Evolutionary conservation across 1,140 invertebrate species (phyloP), one percentile per base, ranked within the genome.

Genomic region (Cryptotermes secundus): DNA sequence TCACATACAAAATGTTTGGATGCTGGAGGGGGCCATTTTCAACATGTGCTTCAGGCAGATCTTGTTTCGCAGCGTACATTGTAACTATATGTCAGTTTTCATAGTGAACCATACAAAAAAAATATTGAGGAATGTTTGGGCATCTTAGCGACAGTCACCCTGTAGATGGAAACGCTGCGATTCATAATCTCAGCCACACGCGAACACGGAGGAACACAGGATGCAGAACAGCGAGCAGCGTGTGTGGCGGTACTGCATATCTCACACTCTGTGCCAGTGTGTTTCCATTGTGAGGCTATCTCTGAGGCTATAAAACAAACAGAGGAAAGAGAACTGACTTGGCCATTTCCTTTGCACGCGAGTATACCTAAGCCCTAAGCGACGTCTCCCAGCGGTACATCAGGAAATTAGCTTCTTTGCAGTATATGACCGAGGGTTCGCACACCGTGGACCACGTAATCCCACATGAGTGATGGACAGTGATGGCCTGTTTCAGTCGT

Each of bases 381-480:
- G 53, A 59, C 53, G 53, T 59, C 53, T 59, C 53, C 24, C 53
- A 59, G 53, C 53, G 16, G 59, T 12, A 31, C 59, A 72, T 72
- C n/a, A 72, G 59, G 59, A 72, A 31, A 72, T 72, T 72, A 72
- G n/a, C n/a, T 72, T 72, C 59, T 72, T 72, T n/a, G 59, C 59
- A 72, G 59, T 31, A 31, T 72, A n/a, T 72, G 59, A 72, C 59
- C 59, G 59, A 31, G 59, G 26, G 59, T 72, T 72, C 59, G 59
- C 26, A 72, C 59, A 31, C n/a, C 59, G 59, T 72, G 59, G 59
- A 72, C 59, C 59, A n/a, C 59, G n/a, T 72, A 72, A 72, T 72
- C 59, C 59, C 59, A 72, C 59, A 72, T 72, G 59, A 72, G 59
- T 72, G 59, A 72, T 72, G 59, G 31, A 10, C 59, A 7, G 26